phyloP scores from a whole-genome alignment of 2,113 vertebrate genomes.

The Ceyx melanurus region DNA sequence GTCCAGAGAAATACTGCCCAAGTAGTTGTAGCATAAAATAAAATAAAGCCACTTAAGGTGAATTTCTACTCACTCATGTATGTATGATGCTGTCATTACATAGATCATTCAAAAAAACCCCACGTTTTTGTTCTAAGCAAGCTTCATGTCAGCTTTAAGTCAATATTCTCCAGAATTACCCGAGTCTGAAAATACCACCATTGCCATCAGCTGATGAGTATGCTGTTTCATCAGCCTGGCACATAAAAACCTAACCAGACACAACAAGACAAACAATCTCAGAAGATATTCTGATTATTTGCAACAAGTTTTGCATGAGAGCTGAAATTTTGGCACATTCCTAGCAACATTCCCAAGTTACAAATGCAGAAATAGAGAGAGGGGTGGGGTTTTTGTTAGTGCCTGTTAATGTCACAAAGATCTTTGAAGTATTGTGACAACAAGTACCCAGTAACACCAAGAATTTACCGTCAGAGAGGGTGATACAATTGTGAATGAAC shows the following conservation, averaged over 20 bases:
- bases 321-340: not conserved
- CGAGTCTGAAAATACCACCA: not conserved
- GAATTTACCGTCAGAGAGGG: slow-evolving; percentile 40
- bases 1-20: not conserved
- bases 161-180: not conserved
- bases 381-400: not conserved
- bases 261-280: not conserved
- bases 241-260: not conserved
- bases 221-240: not conserved
- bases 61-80: not conserved
- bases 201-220: not conserved
- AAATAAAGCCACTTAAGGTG: not conserved
- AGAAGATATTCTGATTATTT: not conserved
- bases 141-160: not conserved
- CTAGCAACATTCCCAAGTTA: not conserved
- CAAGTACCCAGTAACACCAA: slow-evolving; percentile 20
- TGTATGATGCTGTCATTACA: not conserved
- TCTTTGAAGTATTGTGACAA: slow-evolving; percentile 36
- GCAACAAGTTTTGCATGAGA: not conserved
- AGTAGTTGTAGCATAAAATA: accelerated
- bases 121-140: not conserved
- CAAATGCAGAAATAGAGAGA: not conserved
- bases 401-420: not conserved
- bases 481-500: slow-evolving; percentile 59
- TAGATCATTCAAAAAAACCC: not conserved